These are phyloP conservation scores for Stenodera caucasica DNA, from an alignment of 2,888 invertebrate species.

Conservation along the genomic window DNA sequence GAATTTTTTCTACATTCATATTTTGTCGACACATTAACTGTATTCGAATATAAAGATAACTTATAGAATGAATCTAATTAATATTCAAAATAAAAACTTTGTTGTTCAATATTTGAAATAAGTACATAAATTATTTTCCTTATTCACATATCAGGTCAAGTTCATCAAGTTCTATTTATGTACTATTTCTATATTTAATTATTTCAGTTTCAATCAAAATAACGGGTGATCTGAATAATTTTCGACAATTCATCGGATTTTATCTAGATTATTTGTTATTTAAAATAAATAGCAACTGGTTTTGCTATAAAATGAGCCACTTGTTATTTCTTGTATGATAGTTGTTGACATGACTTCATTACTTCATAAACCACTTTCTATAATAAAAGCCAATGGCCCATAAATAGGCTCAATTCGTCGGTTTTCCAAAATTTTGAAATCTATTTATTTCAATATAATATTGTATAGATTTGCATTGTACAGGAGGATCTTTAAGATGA, in stretches of 20 bases:
- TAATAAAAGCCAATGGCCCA: conserved; percentile 3
- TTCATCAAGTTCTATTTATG: conserved; percentile 7
- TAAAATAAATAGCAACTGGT: not conserved
- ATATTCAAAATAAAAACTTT: conserved; percentile 17
- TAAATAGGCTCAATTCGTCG: not conserved
- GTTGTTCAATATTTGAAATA: not conserved
- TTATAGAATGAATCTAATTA: conserved; percentile 10
- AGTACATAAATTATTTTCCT: not conserved
- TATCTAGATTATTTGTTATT: no score
- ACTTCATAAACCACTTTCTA: conserved; percentile 2
- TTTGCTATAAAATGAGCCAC: not conserved
- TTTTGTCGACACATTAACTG: no score
- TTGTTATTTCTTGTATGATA: not conserved
- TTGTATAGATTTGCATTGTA: no score
- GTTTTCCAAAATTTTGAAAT: no score
- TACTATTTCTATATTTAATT: no score
- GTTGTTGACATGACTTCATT: not conserved
- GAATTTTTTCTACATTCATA: no score
- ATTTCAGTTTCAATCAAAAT: not conserved
- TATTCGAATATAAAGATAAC: no score
- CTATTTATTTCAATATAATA: no score
- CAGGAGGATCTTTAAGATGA: not conserved
- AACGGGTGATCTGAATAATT: not conserved
- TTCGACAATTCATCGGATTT: not conserved
- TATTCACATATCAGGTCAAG: conserved; percentile 12